Evolutionary conservation across 2,888 invertebrate species (phyloP).

Genomic region (Lutraria lutraria): DNA sequence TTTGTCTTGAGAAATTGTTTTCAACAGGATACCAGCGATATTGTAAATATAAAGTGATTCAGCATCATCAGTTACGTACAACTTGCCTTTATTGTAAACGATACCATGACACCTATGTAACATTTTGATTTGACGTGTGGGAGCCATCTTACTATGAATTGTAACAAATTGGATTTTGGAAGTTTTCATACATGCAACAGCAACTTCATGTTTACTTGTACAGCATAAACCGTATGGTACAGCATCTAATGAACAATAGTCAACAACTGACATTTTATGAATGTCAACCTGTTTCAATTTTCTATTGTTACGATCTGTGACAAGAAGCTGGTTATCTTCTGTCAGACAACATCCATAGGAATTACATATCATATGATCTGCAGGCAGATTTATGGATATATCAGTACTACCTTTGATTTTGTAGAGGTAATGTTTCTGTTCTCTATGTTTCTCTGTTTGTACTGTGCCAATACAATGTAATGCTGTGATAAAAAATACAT

Average conservation of each 20-base stretch:
- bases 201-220: not conserved
- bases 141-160: not conserved
- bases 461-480: not conserved
- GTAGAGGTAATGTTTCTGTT: not conserved
- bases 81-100: not conserved
- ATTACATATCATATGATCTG: not conserved
- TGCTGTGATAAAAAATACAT: not conserved
- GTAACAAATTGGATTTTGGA: not conserved
- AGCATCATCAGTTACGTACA: not conserved
- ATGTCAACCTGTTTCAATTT: not conserved
- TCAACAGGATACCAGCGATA: too few relatives aligned
- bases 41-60: not conserved
- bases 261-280: conserved; percentile 9
- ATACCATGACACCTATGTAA: not conserved
- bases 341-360: not conserved
- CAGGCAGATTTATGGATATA: not conserved
- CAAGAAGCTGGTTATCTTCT: not conserved
- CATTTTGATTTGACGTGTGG: not conserved
- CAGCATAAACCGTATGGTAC: not conserved
- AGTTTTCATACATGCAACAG: not conserved
- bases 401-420: not conserved
- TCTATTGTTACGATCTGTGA: too few relatives aligned
- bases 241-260: not conserved
- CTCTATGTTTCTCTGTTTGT: not conserved
- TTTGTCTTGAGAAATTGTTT: too few relatives aligned